phyloP scores from a whole-genome alignment of 53 echinoderm and acorn worm species.

The Mesocentrotus franciscanus region DNA sequence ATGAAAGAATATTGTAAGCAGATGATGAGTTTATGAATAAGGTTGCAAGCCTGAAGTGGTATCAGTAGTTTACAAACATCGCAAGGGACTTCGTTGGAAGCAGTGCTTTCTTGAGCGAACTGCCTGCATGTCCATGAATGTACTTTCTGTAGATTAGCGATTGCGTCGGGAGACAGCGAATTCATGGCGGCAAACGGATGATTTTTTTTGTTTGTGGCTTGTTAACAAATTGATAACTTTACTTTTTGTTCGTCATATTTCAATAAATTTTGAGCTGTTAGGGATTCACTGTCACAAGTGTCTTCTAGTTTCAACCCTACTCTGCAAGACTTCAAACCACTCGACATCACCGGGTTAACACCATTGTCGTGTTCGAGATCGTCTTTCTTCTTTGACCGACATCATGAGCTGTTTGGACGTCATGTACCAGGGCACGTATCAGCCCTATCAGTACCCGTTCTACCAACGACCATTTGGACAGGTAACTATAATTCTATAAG shows the following conservation, averaged over 20 bases:
- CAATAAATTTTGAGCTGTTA: too few relatives aligned
- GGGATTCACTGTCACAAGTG: too few relatives aligned
- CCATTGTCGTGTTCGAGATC: background rate
- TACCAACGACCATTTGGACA: constrained; percentile 84
- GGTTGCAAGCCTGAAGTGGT: background rate
- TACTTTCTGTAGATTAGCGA: too few relatives aligned
- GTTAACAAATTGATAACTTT: too few relatives aligned
- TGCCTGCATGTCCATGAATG: too few relatives aligned
- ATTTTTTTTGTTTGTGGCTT: too few relatives aligned
- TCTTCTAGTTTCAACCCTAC: background rate
- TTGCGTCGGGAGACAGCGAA: too few relatives aligned
- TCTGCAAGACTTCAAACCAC: background rate
- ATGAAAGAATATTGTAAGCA: background rate
- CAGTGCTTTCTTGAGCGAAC: too few relatives aligned
- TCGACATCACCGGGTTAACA: background rate
- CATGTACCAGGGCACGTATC: constrained; percentile 90
- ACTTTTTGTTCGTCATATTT: too few relatives aligned
- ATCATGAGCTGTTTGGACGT: constrained; percentile 96
- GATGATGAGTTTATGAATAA: background rate
- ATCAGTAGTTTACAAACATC: background rate
- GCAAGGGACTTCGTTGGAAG: background rate
- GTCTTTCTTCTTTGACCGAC: background rate
- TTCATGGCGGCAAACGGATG: too few relatives aligned
- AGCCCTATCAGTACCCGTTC: constrained; percentile 88
- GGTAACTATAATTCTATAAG: constrained; percentile 58